phyloP scores from a whole-genome alignment of 1,140 invertebrate genomes.

The Cecropterus lyciades region DNA sequence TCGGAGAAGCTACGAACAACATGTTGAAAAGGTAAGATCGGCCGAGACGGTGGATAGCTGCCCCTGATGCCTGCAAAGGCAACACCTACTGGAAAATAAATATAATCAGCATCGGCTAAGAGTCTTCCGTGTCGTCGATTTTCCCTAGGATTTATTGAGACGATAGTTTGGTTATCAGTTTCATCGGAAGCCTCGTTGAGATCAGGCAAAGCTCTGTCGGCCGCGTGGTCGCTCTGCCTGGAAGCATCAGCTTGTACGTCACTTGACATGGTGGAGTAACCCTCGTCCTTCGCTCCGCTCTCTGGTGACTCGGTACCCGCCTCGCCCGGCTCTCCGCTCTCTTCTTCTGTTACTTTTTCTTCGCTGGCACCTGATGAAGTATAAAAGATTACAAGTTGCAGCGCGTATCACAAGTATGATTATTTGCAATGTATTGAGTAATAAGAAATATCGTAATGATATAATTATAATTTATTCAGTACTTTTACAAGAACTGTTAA shows the following conservation, averaged over 20 bases:
- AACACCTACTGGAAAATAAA: constrained; percentile 89
- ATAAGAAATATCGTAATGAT: no score
- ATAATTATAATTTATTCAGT: no score
- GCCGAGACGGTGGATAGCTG: constrained; percentile 88
- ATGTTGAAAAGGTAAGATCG: constrained; percentile 88
- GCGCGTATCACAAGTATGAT: no score
- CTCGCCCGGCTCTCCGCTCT: constrained; percentile 75
- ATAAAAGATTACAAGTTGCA: background rate
- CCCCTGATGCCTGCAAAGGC: constrained; percentile 87
- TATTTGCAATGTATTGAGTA: no score
- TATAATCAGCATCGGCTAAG: constrained; percentile 86
- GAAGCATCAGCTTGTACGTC: constrained; percentile 91
- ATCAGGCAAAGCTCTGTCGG: constrained; percentile 87
- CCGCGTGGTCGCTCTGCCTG: constrained; percentile 83
- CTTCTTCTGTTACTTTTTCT: constrained; percentile 80
- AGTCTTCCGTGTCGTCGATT: constrained; percentile 81
- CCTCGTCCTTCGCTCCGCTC: constrained; percentile 92
- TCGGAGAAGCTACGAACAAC: constrained; percentile 90
- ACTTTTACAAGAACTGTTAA: no score
- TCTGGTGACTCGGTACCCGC: constrained; percentile 88
- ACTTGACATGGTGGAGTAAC: constrained; percentile 95
- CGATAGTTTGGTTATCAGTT: constrained; percentile 85
- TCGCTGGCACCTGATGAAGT: constrained; percentile 51
- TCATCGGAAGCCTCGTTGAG: constrained; percentile 90
- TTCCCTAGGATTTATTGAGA: constrained; percentile 83